Conservation (phyloP, 2,888 invertebrate genomes). For the Unio delphinus region DNA sequence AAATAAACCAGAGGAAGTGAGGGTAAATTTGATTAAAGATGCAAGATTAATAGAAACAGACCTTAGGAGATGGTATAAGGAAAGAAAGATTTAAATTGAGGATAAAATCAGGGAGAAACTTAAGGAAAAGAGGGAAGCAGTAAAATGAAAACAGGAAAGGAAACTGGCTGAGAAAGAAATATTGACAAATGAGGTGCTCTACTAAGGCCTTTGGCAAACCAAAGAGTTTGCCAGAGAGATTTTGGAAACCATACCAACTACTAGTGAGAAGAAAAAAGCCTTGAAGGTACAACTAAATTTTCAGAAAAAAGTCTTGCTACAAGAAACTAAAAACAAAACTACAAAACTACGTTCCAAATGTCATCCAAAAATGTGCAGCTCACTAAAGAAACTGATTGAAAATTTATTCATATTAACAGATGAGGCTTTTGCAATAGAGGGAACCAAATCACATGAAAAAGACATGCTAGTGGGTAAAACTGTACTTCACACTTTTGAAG, state of each 20-base stretch:
- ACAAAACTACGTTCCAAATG: neutral
- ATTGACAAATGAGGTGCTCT: conserved; percentile 11
- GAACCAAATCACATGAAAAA: no score
- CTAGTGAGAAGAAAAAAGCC: neutral
- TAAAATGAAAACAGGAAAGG: conserved; percentile 8
- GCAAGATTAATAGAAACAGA: neutral
- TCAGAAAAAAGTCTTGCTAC: neutral
- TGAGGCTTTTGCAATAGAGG: neutral
- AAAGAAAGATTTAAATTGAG: conserved; percentile 7
- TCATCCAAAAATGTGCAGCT: neutral
- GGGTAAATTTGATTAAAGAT: conserved; percentile 2
- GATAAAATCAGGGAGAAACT: conserved; percentile 1
- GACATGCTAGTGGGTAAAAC: no score
- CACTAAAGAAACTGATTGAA: neutral
- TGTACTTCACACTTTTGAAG: no score
- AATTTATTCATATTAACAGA: conserved; percentile 4
- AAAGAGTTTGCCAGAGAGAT: conserved; percentile 3
- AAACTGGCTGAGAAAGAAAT: conserved; percentile 11
- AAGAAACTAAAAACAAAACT: neutral
- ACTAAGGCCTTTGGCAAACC: conserved; percentile 21
- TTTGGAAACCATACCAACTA: neutral
- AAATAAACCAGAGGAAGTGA: neutral
- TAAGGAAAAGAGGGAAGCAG: conserved; percentile 8
- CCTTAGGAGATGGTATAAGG: conserved; percentile 7
- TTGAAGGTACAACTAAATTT: neutral